Percentiles rank a stretch among this genome's conserved stretches.
phyloP scores from a whole-genome alignment of 2,797 vertebrate genomes.

The Dendrocincla tyrannina region DNA sequence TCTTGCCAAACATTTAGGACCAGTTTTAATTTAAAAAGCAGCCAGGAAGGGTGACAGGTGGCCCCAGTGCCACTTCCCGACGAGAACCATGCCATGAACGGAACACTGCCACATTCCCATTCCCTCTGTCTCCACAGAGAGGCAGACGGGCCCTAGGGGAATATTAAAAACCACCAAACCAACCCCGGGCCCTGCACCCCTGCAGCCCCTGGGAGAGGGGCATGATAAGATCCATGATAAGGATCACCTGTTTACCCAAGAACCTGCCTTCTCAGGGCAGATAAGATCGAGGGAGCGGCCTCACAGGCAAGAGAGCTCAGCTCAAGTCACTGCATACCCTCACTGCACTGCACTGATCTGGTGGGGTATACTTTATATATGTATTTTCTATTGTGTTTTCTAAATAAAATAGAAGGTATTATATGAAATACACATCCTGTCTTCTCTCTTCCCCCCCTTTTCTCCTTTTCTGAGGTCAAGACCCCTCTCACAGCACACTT shows the following conservation, averaged over 20 bases:
- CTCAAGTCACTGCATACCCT: not conserved
- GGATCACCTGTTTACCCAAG: not conserved
- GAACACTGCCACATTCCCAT: not conserved
- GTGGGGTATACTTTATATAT: not conserved
- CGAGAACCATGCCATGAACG: accelerated
- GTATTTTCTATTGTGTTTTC: not conserved
- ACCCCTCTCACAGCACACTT: not conserved
- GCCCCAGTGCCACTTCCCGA: not conserved
- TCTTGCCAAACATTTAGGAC: not conserved
- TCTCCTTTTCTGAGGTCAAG: not conserved
- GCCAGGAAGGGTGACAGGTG: not conserved
- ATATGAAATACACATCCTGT: not conserved
- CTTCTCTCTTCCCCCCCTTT: not conserved
- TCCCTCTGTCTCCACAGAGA: not conserved
- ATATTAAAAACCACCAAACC: not conserved
- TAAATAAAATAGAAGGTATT: not conserved
- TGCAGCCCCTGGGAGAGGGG: not conserved
- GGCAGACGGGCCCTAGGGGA: accelerated
- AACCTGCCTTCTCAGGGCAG: not conserved
- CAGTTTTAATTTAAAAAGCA: not conserved
- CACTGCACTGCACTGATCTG: not conserved
- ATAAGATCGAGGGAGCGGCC: not conserved
- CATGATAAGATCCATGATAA: not conserved
- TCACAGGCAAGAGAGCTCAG: not conserved
- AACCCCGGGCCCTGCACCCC: not conserved